Evolutionary conservation across 2,797 vertebrate genomes (phyloP).

Genomic region (Phataginus tricuspis): DNA sequence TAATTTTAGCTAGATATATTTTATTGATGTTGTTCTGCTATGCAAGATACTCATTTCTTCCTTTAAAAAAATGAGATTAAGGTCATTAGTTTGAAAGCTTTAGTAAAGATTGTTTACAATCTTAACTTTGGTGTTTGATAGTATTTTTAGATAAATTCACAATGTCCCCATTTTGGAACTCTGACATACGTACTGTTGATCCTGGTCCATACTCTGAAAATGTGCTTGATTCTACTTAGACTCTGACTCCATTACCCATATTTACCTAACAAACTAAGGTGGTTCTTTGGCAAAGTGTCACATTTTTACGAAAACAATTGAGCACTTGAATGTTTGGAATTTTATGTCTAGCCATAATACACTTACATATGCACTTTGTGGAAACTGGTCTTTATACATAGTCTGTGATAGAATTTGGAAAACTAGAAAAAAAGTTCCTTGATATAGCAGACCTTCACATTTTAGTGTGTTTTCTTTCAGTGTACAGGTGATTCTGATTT

Average conservation of each 20-base stretch:
- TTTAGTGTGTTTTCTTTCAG: neutral
- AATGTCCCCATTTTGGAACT: neutral
- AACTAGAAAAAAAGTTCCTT: conserved; percentile 10
- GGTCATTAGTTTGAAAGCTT: neutral
- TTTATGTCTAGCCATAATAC: neutral
- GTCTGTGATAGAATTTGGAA: conserved; percentile 44
- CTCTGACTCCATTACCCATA: neutral
- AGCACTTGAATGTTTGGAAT: neutral
- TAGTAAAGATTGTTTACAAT: neutral
- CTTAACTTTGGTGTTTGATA: neutral
- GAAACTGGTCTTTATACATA: neutral
- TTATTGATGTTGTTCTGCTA: neutral
- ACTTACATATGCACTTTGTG: neutral
- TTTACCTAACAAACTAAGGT: conserved; percentile 33
- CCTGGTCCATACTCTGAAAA: neutral
- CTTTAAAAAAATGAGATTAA: neutral
- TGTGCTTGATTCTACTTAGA: neutral
- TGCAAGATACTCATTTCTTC: neutral
- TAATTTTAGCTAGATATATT: neutral
- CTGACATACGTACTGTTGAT: neutral
- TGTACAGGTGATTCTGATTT: conserved; percentile 40
- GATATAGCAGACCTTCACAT: neutral
- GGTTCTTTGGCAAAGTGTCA: neutral
- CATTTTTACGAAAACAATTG: conserved; percentile 1
- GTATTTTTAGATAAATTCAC: neutral